Conservation (phyloP, 2,113 vertebrate genomes). For the Chaetodon trifascialis region DNA sequence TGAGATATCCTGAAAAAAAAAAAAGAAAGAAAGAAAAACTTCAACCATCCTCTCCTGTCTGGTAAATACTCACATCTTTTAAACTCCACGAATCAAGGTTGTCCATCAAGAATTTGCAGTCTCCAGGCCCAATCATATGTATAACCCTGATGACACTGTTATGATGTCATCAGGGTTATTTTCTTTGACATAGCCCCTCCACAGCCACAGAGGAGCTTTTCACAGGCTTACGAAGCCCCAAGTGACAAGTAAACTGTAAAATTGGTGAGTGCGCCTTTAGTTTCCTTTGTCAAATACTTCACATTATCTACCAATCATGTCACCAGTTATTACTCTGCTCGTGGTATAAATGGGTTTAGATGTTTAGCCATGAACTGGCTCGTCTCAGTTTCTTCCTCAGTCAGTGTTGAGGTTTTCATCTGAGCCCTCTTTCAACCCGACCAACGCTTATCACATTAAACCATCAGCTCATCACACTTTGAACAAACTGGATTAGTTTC, state of each 20-base stretch:
- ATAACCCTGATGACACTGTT: neutral
- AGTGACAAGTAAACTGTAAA: neutral
- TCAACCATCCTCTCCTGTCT: too few species aligned
- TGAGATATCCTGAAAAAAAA: too few species aligned
- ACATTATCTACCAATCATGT: neutral
- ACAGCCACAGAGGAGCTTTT: neutral
- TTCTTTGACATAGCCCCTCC: neutral
- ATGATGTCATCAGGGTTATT: neutral
- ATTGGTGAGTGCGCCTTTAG: neutral
- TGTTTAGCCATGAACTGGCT: neutral
- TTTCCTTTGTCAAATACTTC: too few species aligned
- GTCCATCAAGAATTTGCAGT: neutral
- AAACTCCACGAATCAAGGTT: neutral
- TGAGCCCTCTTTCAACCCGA: neutral
- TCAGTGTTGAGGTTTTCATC: neutral
- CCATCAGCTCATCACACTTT: conserved; percentile 26
- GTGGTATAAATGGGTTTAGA: neutral
- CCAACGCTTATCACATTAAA: conserved; percentile 17
- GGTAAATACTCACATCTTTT: neutral
- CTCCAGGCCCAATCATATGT: neutral
- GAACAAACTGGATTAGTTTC: conserved; percentile 38
- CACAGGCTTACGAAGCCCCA: neutral
- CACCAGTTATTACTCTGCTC: neutral
- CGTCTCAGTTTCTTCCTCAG: neutral
- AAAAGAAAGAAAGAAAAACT: too few species aligned